Evolutionary conservation across 2,113 vertebrate genomes (phyloP).

Genomic region (Sylvietta virens): DNA sequence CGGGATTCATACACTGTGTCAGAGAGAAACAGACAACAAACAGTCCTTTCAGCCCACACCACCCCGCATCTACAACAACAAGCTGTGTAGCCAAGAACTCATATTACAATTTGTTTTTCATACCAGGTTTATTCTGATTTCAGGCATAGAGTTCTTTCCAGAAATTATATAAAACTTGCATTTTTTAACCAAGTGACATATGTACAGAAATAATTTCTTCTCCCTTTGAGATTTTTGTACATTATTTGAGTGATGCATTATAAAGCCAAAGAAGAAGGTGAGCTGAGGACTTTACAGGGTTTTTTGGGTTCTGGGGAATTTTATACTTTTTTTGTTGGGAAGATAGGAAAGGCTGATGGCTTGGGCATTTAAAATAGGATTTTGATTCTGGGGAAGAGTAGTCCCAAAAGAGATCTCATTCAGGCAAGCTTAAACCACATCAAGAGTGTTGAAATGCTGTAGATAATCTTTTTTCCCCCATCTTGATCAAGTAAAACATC

Average conservation of each 20-base stretch:
- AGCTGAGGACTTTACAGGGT: neutral
- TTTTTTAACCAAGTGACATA: neutral
- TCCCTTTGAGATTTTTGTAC: neutral
- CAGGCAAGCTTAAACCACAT: neutral
- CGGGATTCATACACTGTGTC: neutral
- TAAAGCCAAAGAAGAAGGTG: neutral
- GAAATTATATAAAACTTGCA: neutral
- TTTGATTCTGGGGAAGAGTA: neutral
- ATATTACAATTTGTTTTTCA: neutral
- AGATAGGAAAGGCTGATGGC: neutral
- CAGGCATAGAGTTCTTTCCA: neutral
- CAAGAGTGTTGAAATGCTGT: neutral
- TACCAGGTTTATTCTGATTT: neutral
- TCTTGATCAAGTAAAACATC: neutral
- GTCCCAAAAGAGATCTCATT: neutral
- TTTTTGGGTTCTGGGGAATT: too few relatives aligned
- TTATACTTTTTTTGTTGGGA: neutral
- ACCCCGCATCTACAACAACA: neutral
- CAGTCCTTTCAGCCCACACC: neutral
- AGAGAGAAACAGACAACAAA: conserved; percentile 28
- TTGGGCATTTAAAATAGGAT: neutral
- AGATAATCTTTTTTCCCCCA: neutral
- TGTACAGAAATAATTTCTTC: neutral
- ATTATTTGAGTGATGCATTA: neutral
- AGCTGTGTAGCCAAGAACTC: neutral